Conservation (phyloP, 1,140 invertebrate species). For the Ceratitis capitata region DNA sequence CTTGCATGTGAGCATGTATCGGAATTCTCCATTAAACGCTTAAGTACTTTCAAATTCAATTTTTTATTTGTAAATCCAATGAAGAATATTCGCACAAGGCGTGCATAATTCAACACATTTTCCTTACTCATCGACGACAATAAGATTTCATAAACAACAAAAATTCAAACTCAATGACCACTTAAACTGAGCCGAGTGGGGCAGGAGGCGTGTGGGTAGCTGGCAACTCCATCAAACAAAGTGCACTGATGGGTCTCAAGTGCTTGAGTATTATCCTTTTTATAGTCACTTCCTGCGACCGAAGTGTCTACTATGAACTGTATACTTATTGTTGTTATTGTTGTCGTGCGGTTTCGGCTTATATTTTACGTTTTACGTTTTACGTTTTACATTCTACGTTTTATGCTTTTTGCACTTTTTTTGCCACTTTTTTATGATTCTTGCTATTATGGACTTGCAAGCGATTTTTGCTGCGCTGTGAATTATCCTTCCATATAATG, state of each 20-base stretch:
- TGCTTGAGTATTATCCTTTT: conserved; percentile 46
- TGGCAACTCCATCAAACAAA: not conserved
- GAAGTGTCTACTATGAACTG: not conserved
- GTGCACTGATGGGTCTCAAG: conserved; percentile 45
- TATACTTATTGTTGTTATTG: conserved; percentile 34
- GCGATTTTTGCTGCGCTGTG: not conserved
- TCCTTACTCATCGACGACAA: not conserved
- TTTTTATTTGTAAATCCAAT: no score
- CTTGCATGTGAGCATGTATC: no score
- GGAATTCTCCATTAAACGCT: no score
- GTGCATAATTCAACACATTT: not conserved
- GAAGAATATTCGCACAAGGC: no score
- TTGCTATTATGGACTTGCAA: not conserved
- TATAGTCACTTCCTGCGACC: conserved; percentile 37
- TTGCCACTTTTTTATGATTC: not conserved
- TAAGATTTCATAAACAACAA: not conserved
- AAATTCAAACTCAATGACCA: conserved; percentile 23
- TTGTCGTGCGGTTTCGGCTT: not conserved
- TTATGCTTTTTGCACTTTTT: conserved; percentile 43
- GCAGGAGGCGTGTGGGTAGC: not conserved
- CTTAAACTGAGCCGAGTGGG: not conserved
- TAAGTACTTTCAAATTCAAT: no score
- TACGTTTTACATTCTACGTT: no score
- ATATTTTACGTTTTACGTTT: conserved; percentile 41
- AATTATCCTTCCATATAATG: not conserved